These are phyloP conservation scores for Plagiodera versicolora DNA, from an alignment of 2,888 invertebrate species.

Conservation along the genomic window DNA sequence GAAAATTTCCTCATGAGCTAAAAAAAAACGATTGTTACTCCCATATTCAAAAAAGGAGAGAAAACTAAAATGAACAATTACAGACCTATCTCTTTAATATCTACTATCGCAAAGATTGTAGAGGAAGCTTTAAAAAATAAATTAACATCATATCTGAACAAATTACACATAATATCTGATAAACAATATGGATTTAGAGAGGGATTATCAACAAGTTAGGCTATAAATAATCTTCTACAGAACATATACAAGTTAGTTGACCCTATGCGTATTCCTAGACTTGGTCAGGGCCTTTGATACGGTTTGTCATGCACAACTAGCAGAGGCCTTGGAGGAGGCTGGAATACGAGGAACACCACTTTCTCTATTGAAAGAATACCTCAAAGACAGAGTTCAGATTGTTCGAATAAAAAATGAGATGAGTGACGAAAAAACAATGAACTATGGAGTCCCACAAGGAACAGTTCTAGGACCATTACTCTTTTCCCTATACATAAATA, in stretches of 20 bases:
- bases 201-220: not conserved
- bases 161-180: not conserved
- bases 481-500: too few relatives aligned
- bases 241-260: not conserved
- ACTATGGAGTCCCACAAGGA: too few relatives aligned
- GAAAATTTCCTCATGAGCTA: not conserved
- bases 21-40: not conserved
- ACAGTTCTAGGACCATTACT: too few relatives aligned
- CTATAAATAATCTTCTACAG: not conserved
- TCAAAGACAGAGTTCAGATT: too few relatives aligned
- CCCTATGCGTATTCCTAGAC: too few relatives aligned
- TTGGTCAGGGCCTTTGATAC: too few relatives aligned
- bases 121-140: not conserved
- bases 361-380: too few relatives aligned
- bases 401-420: too few relatives aligned
- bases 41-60: not conserved
- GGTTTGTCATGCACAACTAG: too few relatives aligned
- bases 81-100: slow-evolving; percentile 1
- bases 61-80: not conserved
- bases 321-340: too few relatives aligned
- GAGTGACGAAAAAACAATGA: too few relatives aligned
- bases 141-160: not conserved
- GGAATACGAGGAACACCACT: too few relatives aligned
- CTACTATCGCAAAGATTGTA: not conserved
- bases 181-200: not conserved